Conservation (phyloP, 2,797 vertebrate species). For the Cirrhinus mrigala region DNA sequence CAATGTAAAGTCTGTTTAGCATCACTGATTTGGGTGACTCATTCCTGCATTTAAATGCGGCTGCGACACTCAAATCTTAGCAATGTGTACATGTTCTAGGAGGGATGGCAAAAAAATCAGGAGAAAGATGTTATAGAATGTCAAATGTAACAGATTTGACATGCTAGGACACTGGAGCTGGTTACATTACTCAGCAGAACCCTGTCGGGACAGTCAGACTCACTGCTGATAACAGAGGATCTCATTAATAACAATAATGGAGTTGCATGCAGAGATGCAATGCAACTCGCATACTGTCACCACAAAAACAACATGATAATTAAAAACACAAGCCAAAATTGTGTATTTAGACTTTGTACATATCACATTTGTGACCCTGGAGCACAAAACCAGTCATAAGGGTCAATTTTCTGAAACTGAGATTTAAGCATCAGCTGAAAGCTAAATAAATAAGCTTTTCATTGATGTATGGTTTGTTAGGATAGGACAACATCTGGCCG, state of each 20-base stretch:
- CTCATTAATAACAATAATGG: conserved; percentile 22
- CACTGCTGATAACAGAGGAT: conserved; percentile 4
- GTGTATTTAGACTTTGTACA: background rate
- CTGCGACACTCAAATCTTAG: background rate
- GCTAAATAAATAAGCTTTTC: too few species aligned
- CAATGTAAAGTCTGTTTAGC: background rate
- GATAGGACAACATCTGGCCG: too few species aligned
- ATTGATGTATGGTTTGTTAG: too few species aligned
- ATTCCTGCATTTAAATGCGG: background rate
- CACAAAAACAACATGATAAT: background rate
- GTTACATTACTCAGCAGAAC: conserved; percentile 23
- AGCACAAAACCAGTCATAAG: too few species aligned
- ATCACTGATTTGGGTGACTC: background rate
- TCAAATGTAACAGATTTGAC: conserved; percentile 3
- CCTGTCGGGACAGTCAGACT: conserved; percentile 22
- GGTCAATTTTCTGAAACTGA: too few species aligned
- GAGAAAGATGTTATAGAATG: background rate
- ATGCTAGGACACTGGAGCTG: background rate
- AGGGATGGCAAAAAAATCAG: background rate
- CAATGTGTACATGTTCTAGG: background rate
- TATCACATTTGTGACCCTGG: background rate
- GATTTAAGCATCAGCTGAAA: too few species aligned
- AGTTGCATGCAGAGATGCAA: background rate
- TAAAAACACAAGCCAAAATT: background rate
- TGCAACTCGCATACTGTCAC: conserved; percentile 12